phyloP scores from a whole-genome alignment of 2,888 invertebrate species.

The Epirrhoe tristata region DNA sequence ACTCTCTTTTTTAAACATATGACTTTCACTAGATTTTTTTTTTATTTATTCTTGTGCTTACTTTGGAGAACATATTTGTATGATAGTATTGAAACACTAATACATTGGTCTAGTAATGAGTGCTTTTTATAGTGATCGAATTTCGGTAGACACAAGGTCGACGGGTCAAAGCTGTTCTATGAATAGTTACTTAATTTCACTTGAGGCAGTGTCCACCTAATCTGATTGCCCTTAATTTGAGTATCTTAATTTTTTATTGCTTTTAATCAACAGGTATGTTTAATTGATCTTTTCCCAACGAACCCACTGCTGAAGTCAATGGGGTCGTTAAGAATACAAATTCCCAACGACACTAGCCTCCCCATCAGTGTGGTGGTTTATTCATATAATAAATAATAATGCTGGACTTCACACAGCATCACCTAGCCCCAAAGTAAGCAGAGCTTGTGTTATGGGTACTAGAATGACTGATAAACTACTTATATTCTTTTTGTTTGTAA shows the following conservation, averaged over 20 bases:
- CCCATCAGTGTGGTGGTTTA: too few relatives aligned
- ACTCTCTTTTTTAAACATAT: not conserved
- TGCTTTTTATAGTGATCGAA: constrained; percentile 63
- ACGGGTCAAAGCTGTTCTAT: constrained; percentile 56
- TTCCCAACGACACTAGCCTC: too few relatives aligned
- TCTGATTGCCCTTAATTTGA: constrained; percentile 27
- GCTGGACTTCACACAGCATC: too few relatives aligned
- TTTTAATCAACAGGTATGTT: not conserved
- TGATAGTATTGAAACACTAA: constrained; percentile 61
- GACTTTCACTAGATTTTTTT: not conserved
- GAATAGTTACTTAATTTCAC: constrained; percentile 34
- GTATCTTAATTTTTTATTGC: constrained; percentile 16
- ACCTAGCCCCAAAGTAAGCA: too few relatives aligned
- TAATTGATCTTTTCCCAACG: too few relatives aligned
- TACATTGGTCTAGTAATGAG: constrained; percentile 54
- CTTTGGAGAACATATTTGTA: constrained; percentile 74
- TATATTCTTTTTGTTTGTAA: too few relatives aligned
- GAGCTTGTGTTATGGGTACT: too few relatives aligned
- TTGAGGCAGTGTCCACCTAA: constrained; percentile 34
- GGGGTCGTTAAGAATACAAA: too few relatives aligned
- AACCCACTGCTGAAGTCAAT: too few relatives aligned
- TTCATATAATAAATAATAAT: too few relatives aligned
- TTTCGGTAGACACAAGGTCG: constrained; percentile 68
- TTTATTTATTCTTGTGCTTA: constrained; percentile 53
- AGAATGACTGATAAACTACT: too few relatives aligned